Conservation (phyloP, 2,113 vertebrate genomes). For the Charina bottae region DNA sequence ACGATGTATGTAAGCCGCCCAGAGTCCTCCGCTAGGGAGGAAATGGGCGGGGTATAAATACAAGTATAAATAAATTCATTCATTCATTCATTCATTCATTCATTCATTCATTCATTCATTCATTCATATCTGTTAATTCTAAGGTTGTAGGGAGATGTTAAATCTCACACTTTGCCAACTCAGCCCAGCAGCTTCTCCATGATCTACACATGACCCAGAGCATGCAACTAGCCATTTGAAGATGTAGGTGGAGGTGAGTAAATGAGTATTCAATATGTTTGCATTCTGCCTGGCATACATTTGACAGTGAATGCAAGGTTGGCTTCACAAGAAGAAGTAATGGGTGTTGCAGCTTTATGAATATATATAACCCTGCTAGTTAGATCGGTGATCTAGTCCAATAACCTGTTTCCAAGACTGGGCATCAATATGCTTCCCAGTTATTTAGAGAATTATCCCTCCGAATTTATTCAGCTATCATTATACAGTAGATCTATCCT, state of each 20-base stretch:
- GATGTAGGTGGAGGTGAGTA: neutral
- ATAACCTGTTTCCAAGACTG: neutral
- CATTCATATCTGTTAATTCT: neutral
- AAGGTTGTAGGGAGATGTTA: neutral
- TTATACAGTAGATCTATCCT: neutral
- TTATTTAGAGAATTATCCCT: neutral
- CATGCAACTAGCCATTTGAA: neutral
- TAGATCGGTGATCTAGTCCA: neutral
- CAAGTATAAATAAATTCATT: too few species aligned
- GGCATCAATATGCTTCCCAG: neutral
- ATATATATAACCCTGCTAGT: neutral
- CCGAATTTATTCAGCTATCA: neutral
- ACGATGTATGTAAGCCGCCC: too few species aligned
- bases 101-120: too few species aligned
- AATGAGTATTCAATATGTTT: neutral
- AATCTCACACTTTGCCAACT: neutral
- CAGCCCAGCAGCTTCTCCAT: neutral
- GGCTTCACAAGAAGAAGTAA: neutral
- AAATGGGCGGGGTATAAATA: too few species aligned
- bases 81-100: too few species aligned
- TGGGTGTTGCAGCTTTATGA: neutral
- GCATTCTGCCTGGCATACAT: neutral
- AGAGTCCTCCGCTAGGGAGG: too few species aligned
- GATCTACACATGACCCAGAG: neutral
- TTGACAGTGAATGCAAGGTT: neutral